A percentile compares a stretch with the other conserved stretches of the same genome.
These are phyloP conservation scores for Corythornis vintsioides DNA, from an alignment of 2,113 vertebrate genomes.

Conservation along the genomic window DNA sequence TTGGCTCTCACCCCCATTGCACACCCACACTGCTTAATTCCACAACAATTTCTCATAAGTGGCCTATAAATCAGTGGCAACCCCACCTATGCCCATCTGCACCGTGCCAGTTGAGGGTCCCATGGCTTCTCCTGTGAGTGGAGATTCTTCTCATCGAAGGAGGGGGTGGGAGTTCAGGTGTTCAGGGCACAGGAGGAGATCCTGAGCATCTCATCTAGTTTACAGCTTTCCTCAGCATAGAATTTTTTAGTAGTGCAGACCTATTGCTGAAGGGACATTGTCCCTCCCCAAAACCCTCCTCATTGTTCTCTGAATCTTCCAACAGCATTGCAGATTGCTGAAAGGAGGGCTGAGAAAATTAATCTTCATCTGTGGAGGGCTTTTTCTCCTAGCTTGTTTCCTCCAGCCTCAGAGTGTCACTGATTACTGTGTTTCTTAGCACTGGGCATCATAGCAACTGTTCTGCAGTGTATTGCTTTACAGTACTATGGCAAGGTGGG, in stretches of 20 bases:
- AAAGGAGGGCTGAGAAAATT: not conserved
- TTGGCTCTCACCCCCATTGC: not conserved
- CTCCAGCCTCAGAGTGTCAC: not conserved
- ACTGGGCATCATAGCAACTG: not conserved
- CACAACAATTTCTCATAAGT: not conserved
- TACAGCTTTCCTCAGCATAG: not conserved
- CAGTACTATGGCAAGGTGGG: not conserved
- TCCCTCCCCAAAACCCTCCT: not conserved
- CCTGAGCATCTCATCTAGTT: not conserved
- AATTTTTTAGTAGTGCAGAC: not conserved
- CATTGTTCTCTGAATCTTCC: not conserved
- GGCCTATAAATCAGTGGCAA: not conserved
- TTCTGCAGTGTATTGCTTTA: not conserved
- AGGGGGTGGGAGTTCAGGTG: rapidly evolving
- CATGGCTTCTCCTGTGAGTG: not conserved
- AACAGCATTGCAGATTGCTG: not conserved
- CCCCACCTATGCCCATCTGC: not conserved
- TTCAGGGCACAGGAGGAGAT: not conserved
- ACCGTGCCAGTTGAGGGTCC: not conserved
- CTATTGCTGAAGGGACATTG: not conserved
- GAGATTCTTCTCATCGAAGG: not conserved
- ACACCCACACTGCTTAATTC: not conserved
- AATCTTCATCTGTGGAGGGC: not conserved
- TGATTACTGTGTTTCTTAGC: not conserved
- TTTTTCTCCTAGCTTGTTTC: not conserved